Evolutionary conservation across 2,797 vertebrate species (phyloP), one percentile per base, ranked within the genome.

Genomic region (Sandelia bainsii): DNA sequence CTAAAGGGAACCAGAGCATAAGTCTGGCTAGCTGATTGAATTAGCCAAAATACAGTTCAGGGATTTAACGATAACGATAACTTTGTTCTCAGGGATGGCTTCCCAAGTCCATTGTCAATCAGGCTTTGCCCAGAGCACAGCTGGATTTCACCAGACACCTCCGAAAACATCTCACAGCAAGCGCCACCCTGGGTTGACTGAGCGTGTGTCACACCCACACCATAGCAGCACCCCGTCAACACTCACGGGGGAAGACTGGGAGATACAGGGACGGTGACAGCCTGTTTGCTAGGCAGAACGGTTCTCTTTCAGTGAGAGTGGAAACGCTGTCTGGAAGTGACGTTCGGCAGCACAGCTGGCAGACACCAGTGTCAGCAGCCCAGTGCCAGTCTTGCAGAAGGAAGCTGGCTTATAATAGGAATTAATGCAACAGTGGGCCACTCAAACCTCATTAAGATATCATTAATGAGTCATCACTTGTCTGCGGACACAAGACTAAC

Each of bases 1-100:
- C 25, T 25, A 25, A 25, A 25, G 4, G 25, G 25, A 25, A 25
- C 25, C 25, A 34, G 27, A 29, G 27, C 27, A 29, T 29, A 44
- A 44, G 17, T 5, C 19, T 45, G 44, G 2, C 7, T 12, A 3
- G 13, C 8, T 54, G n/a, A 34, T 44, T 6, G 52, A 29, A 59
- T 49, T 49, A 22, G 10, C 32, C 14, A 17, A 40, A 62, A 14
- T n/a, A 34, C 19, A 49, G 13, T 14, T 11, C 17, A 40, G 29
- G 1, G 3, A 1, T 63, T 22, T 79, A 67, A 85, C 49, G n/a
- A n/a, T n/a, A 53, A 46, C 27, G 6, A 17, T 62, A 7, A 37
- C 52, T 52, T 72, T 76, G 25, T 87, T 87, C 67, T 12, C 79
- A 96, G 96, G 96, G 96, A 37, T 97, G 96, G 96, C 89, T 97